Conservation (phyloP, 2,113 vertebrate genomes). For the Sylvietta virens region DNA sequence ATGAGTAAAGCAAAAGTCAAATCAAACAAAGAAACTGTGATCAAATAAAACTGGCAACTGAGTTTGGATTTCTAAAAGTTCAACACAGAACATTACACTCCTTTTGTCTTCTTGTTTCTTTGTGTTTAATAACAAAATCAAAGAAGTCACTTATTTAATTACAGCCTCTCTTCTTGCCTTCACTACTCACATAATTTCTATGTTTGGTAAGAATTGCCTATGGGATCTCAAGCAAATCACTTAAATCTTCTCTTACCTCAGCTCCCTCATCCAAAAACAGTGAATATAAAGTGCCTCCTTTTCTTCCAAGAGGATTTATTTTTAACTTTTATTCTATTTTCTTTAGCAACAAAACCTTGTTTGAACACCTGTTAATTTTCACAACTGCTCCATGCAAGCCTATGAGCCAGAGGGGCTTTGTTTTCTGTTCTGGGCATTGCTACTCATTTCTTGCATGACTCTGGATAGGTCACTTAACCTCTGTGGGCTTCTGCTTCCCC, state of each 20-base stretch:
- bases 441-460: not conserved
- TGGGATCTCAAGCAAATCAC: not conserved
- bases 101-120: slow-evolving; percentile 13
- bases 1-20: slow-evolving; percentile 46
- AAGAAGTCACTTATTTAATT: slow-evolving; percentile 33
- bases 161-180: not conserved
- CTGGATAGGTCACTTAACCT: not conserved
- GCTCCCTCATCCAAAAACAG: not conserved
- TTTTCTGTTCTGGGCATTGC: not conserved
- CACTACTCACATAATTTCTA: not conserved
- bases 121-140: slow-evolving; percentile 20
- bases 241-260: slow-evolving; percentile 13
- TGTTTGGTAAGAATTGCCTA: not conserved
- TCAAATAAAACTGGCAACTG: slow-evolving; percentile 57
- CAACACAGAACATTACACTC: not conserved
- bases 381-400: not conserved
- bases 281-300: not conserved
- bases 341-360: not conserved
- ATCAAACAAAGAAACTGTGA: slow-evolving; percentile 49
- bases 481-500: not conserved
- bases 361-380: not conserved
- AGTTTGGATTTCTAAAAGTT: slow-evolving; percentile 56
- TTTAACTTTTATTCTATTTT: not conserved
- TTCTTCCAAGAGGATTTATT: not conserved
- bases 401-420: not conserved